Evolutionary conservation across 1,140 invertebrate species (phyloP), one percentile per base, ranked within the genome.

Genomic region (Pseudomyrmex pallidus): DNA sequence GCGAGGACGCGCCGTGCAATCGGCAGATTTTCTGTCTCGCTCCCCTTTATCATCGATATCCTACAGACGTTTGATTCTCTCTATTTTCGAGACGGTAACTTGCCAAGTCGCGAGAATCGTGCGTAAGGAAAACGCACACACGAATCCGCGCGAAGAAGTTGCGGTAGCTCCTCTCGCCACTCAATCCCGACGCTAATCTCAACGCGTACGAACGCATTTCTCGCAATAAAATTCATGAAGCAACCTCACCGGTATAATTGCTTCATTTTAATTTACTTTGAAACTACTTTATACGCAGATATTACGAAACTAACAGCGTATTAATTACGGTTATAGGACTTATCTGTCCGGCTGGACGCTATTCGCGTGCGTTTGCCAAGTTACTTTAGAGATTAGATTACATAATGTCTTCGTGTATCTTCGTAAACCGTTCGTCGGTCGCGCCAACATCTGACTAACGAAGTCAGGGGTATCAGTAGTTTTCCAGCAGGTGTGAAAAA

Each of bases 1-100:
- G 88, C 88, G 83, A 89, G 87, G 66, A 57, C 85, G 67, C 66
- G 70, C 73, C 61, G 35, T 84, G 77, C 46, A 87, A 83, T 87
- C 85, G 86, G 74, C 67, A 66, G 74, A 87, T 80, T 84, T 86
- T 83, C 85, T 78, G 57, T 74, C 86, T 63, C 68, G 22, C 64
- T 61, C 35, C 62, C 63, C 50, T 68, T 61, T 22, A 59, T 46
- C 74, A 20, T 35, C 54, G 35, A 35, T 7, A 12, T 35, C 76
- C 15, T 61, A 59, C 13, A 20, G 20, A 35, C 44, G 15, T 48
- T 59, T 66, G 56, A 57, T 68, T 20, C 64, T 59, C 20, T 59
- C 15, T 46, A 17, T 13, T n/a, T n/a, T 48, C 20, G 35, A 48
- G 13, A 56, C 20, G 20, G 35, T 35, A 7, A 35, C 57, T 78